Evolutionary conservation across 1,140 invertebrate genomes (phyloP), one percentile per base, ranked within the genome.

Genomic region (Drosophila setifemur): DNA sequence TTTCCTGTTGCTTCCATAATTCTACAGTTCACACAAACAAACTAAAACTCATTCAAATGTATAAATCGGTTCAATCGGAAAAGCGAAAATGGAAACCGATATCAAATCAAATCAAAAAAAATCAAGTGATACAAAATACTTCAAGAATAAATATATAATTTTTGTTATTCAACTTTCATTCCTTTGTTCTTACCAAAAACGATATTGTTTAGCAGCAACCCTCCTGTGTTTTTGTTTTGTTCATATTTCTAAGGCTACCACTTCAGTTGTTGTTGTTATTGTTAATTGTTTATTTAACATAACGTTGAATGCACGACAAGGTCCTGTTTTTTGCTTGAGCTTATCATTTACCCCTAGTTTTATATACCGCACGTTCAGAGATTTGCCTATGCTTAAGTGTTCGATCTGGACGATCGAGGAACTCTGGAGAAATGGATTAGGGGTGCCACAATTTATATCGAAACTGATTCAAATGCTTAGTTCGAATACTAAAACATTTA

Each of bases 91-190:
- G 14, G 3, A 14, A 25, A 35, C 4, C 21, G 4, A 48, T 19
- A 2, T 14, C 5, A 14, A 23, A 23, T 35, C 8, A 6, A 39
- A 18, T 25, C 25, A n/a, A n/a, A n/a, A n/a, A n/a, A n/a, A n/a
- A n/a, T 19, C 1, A 49, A 37, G 18, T 47, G 18, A 48, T n/a
- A 19, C 39, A 11, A 60, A 28, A 47, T 28, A 28, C 21, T 64
- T 64, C 19, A n/a, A n/a, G n/a, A n/a, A n/a, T 21, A 21, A 44
- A 52, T 49, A 61, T 67, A 64, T 67, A 39, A 70, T 70, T 71
- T 70, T 71, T 71, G 39, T 71, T 71, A 70, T 71, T 71, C 44
- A 71, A 71, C 43, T 42, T 71, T 39, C 19, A 29, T 16, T 70
- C 29, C 67, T 37, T 58, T 42, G 35, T 28, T 58, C 23, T 31